Percentiles rank a stretch among this genome's conserved stretches.
phyloP scores from a whole-genome alignment of 2,888 invertebrate genomes.

The Agonopterix alstromeriana region DNA sequence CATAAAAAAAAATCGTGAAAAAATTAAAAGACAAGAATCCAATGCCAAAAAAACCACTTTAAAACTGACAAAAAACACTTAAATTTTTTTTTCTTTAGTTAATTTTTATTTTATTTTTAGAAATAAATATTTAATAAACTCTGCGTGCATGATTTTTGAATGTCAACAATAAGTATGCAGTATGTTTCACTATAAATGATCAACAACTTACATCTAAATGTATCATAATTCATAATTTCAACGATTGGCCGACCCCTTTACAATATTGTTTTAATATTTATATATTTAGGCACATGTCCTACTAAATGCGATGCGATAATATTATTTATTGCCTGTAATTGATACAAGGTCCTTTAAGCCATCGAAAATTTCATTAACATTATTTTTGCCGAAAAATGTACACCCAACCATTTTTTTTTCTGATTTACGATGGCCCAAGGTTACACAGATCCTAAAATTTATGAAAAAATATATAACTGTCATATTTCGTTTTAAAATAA shows the following conservation, averaged over 20 bases:
- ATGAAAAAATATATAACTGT: not conserved
- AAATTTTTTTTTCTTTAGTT: not conserved
- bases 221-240: conserved; percentile 2
- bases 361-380: not conserved
- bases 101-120: not conserved
- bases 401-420: not conserved
- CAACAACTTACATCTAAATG: conserved; percentile 36
- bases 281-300: not conserved
- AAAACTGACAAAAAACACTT: not conserved
- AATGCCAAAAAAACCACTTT: not conserved
- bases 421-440: not conserved
- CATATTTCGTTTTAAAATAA: too few relatives aligned
- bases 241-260: conserved; percentile 15
- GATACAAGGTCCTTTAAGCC: not conserved
- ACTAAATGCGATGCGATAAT: not conserved
- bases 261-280: conserved; percentile 4
- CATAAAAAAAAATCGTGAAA: not conserved
- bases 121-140: not conserved
- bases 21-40: not conserved
- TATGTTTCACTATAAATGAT: conserved; percentile 23
- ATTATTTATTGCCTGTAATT: not conserved
- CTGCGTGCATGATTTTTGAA: conserved; percentile 18
- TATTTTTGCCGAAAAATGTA: not conserved
- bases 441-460: not conserved
- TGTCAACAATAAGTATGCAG: conserved; percentile 12